Evolutionary conservation across 2,113 vertebrate genomes (phyloP).

Genomic region (Octodon degus): DNA sequence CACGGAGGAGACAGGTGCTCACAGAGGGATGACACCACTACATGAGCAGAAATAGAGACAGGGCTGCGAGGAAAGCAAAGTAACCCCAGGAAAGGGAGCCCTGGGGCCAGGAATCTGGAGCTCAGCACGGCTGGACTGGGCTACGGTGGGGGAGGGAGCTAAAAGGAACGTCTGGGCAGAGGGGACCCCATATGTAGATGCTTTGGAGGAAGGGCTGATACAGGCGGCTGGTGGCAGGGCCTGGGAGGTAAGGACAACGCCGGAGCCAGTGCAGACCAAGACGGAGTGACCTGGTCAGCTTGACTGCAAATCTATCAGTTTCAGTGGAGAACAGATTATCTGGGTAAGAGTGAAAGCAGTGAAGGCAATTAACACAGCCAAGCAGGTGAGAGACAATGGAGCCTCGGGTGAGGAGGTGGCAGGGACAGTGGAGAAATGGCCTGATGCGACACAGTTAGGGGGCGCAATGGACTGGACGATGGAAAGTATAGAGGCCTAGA

Average conservation of each 20-base stretch:
- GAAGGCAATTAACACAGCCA: neutral
- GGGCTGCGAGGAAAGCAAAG: neutral
- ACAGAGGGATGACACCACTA: neutral
- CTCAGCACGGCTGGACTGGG: neutral
- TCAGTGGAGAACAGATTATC: neutral
- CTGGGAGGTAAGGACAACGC: neutral
- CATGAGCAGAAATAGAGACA: fast-evolving
- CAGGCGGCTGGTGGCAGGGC: neutral
- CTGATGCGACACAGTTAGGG: neutral
- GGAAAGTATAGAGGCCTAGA: neutral
- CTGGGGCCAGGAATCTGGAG: neutral
- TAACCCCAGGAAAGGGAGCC: neutral
- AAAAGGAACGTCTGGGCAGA: neutral
- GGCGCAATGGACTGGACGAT: neutral
- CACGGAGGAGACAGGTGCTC: neutral
- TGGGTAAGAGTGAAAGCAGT: neutral
- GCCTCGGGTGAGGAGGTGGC: neutral
- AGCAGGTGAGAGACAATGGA: neutral
- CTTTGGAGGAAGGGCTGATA: neutral
- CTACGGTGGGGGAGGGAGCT: neutral
- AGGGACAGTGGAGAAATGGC: neutral
- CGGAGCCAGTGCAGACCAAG: neutral
- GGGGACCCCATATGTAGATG: fast-evolving
- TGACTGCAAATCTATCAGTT: neutral
- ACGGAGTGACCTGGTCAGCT: neutral